phyloP scores from a whole-genome alignment of 2,888 invertebrate species.

The Himalopsyche tibetana region DNA sequence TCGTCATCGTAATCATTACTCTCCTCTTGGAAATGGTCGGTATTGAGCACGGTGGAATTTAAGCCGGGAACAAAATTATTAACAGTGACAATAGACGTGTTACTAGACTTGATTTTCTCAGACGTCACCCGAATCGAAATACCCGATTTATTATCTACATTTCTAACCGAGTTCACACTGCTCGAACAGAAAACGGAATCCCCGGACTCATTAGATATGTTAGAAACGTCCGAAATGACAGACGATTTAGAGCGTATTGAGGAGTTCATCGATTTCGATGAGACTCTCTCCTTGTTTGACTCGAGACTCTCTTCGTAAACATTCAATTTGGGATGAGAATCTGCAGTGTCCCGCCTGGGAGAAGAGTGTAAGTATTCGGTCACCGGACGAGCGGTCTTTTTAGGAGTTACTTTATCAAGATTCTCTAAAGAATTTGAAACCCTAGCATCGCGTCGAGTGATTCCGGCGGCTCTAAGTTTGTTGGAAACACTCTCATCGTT shows the following conservation, averaged over 20 bases:
- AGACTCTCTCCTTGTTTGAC: background rate
- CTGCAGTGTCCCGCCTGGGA: background rate
- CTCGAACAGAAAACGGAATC: constrained; percentile 19
- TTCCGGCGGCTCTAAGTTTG: background rate
- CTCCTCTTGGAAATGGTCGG: constrained; percentile 14
- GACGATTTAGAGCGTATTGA: constrained; percentile 20
- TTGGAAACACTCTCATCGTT: background rate
- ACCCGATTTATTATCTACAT: background rate
- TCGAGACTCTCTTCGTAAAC: background rate
- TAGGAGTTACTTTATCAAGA: background rate
- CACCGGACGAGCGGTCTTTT: background rate
- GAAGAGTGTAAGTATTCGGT: background rate
- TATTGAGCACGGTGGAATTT: constrained; percentile 15
- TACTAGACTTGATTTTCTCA: background rate
- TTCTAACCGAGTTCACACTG: background rate
- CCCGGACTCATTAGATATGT: background rate
- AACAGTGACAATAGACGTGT: background rate
- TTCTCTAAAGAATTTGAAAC: constrained; percentile 9
- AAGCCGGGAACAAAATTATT: constrained; percentile 14
- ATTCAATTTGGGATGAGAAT: background rate
- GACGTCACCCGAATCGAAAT: background rate
- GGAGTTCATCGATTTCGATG: background rate
- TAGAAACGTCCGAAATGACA: background rate
- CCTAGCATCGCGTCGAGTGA: background rate
- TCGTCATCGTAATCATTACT: constrained; percentile 14